phyloP scores from a whole-genome alignment of 2,888 invertebrate species.

The Lasioglossum marginatum region DNA sequence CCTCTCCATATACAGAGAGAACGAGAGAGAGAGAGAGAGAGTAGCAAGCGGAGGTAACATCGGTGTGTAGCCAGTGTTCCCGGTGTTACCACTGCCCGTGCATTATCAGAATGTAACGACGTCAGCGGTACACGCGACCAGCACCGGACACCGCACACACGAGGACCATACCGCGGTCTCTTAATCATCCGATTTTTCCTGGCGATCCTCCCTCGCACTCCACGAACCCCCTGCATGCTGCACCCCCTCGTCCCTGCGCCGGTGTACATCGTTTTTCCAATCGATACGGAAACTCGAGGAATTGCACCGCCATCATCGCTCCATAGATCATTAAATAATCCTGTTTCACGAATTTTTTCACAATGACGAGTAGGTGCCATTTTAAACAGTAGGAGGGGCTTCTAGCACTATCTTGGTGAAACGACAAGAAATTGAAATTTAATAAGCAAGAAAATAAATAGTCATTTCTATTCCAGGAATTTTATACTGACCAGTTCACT shows the following conservation, averaged over 20 bases:
- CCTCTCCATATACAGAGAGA: neutral
- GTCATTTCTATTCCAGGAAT: too few species aligned
- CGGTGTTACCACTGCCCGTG: constrained; percentile 70
- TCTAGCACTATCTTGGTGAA: neutral
- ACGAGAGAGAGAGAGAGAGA: constrained; percentile 4
- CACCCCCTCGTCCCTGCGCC: neutral
- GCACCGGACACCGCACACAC: constrained; percentile 71
- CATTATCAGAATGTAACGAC: constrained; percentile 81
- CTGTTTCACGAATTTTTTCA: neutral
- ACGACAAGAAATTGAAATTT: neutral
- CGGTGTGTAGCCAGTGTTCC: constrained; percentile 57
- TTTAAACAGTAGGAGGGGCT: neutral
- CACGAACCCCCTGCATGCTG: neutral
- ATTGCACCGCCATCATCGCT: neutral
- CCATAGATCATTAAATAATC: neutral
- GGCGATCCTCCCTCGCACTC: constrained; percentile 39
- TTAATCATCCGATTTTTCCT: constrained; percentile 79
- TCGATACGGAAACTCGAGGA: constrained; percentile 63
- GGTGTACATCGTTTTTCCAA: constrained; percentile 64
- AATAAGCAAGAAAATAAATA: too few species aligned
- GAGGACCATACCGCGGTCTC: constrained; percentile 74
- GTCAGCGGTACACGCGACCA: constrained; percentile 76
- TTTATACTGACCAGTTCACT: too few species aligned
- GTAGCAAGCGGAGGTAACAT: constrained; percentile 20
- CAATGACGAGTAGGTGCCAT: neutral